Evolutionary conservation across 2,888 invertebrate species (phyloP).

Genomic region (Phaedon cochleariae): DNA sequence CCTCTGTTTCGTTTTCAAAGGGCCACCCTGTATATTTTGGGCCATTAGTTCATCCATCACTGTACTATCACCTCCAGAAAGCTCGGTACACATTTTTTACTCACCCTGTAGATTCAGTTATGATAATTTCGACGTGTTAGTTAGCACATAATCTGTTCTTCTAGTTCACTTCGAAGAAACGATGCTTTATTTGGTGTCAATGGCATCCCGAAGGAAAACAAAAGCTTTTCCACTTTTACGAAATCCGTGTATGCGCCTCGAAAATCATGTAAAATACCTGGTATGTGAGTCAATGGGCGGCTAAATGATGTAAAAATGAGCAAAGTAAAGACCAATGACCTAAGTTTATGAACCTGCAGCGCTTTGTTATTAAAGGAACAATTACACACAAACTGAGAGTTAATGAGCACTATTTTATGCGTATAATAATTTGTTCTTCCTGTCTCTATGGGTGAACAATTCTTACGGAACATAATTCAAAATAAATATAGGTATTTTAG

Average conservation of each 20-base stretch:
- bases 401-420: slow-evolving; percentile 52
- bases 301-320: slow-evolving; percentile 17
- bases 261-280: slow-evolving; percentile 14
- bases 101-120: too few relatives aligned
- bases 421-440: slow-evolving; percentile 52
- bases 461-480: slow-evolving; percentile 47
- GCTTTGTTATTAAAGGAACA: slow-evolving; percentile 52
- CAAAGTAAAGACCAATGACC: slow-evolving; percentile 46
- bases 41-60: too few relatives aligned
- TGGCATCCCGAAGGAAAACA: neutral
- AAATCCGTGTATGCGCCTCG: neutral
- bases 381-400: slow-evolving; percentile 51
- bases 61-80: too few relatives aligned
- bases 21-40: too few relatives aligned
- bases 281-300: slow-evolving; percentile 20
- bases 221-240: neutral
- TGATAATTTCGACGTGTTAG: too few relatives aligned
- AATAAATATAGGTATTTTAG: slow-evolving; percentile 40
- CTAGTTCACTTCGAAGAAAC: neutral
- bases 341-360: slow-evolving; percentile 47
- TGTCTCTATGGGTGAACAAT: slow-evolving; percentile 46
- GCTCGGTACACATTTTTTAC: too few relatives aligned
- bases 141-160: too few relatives aligned
- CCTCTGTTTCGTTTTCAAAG: too few relatives aligned
- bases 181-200: neutral